Base-by-base conservation (phyloP, 2,113 vertebrate species). In the Gasterosteus aculeatus region DNA sequence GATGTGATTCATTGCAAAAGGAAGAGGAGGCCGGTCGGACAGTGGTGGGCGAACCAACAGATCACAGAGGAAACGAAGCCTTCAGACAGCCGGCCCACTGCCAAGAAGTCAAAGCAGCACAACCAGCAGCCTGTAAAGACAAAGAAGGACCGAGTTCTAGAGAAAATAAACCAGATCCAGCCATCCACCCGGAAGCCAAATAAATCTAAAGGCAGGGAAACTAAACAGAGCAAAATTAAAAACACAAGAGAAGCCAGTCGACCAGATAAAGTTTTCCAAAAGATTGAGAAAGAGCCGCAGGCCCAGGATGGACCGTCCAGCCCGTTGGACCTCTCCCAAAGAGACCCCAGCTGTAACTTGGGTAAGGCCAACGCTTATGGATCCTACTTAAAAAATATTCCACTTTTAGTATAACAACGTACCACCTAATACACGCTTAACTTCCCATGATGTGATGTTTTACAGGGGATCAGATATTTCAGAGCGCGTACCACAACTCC, bases 31-130 rank as follows among this genome's bases (percentile, higher is more conserved):
- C 69, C 14, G 10, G 51, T 84, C 9, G 89, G 92, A 7, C 39
- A 80, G 29, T 93, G 93, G 92, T 93, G 94, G 92, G 7, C 92
- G 29, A n/a, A 26, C 26, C 11, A 72, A 42, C 10, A 19, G 42
- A 70, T 6, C n/a, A 26, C 49, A n/a, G 81, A 80, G 35, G 26
- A 78, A 62, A 54, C 46, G 3, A 6, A 71, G 14, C 42, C 10
- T 14, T 22, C 19, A 1, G 54, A 72, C 6, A 31, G 38, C 15
- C 61, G 18, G 16, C 46, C 38, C 0, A 62, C 14, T 0, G 10
- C n/a, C 10, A 86, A 84, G n/a, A 86, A 60, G 74, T 44, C 76
- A 1, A 88, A 70, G 54, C 62, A 59, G 67, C 66, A 22, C 22
- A 39, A 1, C 0, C 63, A 57, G 63, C 53, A 80, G 46, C 42